Evolutionary conservation across 2,888 invertebrate species (phyloP).

Genomic region (Brachypterus glaber): DNA sequence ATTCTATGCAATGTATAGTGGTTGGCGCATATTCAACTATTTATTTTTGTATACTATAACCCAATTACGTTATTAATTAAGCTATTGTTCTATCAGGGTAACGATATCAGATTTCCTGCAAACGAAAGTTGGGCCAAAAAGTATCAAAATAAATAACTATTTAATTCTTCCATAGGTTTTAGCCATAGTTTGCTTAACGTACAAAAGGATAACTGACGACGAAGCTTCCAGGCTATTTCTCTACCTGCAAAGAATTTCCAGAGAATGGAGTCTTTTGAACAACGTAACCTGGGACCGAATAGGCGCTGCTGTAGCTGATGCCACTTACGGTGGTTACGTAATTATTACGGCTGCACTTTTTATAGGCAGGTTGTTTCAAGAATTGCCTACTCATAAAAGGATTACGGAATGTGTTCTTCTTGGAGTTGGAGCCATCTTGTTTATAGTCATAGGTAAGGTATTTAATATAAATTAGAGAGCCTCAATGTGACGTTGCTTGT

Average conservation of each 20-base stretch:
- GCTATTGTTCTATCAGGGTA: too few relatives aligned
- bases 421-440: conserved; percentile 60
- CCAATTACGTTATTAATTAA: too few relatives aligned
- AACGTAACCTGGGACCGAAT: conserved; percentile 65
- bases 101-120: too few relatives aligned
- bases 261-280: conserved; percentile 65
- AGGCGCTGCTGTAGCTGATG: conserved; percentile 57
- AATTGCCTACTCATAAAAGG: conserved; percentile 53
- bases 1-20: too few relatives aligned
- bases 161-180: conserved; percentile 51
- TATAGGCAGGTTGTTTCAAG: conserved; percentile 54
- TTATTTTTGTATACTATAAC: too few relatives aligned
- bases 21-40: too few relatives aligned
- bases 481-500: too few relatives aligned
- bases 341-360: conserved; percentile 61
- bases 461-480: too few relatives aligned
- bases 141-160: too few relatives aligned
- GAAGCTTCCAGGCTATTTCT: conserved; percentile 60
- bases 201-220: conserved; percentile 62
- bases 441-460: conserved; percentile 54
- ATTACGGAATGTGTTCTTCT: conserved; percentile 59
- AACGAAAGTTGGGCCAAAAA: too few relatives aligned
- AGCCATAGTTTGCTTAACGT: conserved; percentile 57
- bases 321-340: conserved; percentile 59
- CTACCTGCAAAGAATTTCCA: conserved; percentile 59